These are phyloP conservation scores for Characodon lateralis DNA, from an alignment of 2,797 vertebrate species.

Conservation along the genomic window DNA sequence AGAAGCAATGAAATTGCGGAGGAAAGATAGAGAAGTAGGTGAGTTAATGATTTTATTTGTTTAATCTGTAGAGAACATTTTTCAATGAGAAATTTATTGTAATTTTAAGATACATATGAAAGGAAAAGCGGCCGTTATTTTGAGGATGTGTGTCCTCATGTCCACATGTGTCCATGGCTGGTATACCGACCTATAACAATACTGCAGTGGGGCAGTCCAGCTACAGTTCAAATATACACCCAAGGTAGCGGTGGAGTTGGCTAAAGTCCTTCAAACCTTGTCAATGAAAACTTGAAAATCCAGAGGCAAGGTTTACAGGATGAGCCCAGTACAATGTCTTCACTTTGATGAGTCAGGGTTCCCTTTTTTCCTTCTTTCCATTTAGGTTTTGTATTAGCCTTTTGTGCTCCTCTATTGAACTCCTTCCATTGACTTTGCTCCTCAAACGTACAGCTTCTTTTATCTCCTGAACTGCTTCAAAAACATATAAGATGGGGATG, in stretches of 20 bases:
- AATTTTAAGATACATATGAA: too few relatives aligned
- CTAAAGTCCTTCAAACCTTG: not conserved
- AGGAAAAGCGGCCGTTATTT: too few relatives aligned
- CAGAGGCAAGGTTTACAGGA: not conserved
- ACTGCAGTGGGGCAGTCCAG: not conserved
- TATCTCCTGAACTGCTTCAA: slow-evolving; percentile 43
- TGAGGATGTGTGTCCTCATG: too few relatives aligned
- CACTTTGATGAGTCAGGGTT: not conserved
- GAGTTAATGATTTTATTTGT: too few relatives aligned
- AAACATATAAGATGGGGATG: slow-evolving; percentile 45
- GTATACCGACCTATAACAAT: not conserved
- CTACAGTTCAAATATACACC: not conserved
- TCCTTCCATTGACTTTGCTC: slow-evolving; percentile 26
- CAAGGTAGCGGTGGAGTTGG: not conserved
- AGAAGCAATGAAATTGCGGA: too few relatives aligned
- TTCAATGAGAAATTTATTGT: too few relatives aligned
- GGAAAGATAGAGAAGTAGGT: too few relatives aligned
- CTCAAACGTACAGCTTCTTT: slow-evolving; percentile 37
- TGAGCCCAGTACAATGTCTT: slow-evolving; percentile 3
- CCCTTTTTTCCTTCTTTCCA: not conserved
- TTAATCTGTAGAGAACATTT: too few relatives aligned
- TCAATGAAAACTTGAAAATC: not conserved
- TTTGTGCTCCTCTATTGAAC: slow-evolving; percentile 12
- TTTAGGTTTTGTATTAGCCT: not conserved
- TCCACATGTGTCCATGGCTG: too few relatives aligned